These are phyloP conservation scores for Plebejus argus DNA, from an alignment of 2,888 invertebrate species.

Conservation along the genomic window DNA sequence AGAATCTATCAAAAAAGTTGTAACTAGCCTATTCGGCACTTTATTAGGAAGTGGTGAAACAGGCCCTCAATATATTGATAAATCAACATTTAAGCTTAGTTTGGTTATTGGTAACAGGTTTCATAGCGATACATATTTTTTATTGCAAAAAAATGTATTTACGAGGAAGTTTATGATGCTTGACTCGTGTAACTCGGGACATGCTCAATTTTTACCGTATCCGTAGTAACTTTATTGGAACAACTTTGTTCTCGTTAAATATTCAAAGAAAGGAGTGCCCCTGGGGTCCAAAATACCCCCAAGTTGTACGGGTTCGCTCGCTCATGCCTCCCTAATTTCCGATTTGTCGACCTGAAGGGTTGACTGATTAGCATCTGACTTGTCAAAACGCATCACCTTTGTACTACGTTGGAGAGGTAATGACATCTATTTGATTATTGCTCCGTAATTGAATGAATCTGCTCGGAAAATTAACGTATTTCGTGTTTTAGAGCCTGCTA, in stretches of 20 bases:
- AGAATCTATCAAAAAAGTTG: too few species aligned
- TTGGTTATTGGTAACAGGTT: not conserved
- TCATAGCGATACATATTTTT: not conserved
- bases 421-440: slow-evolving; percentile 55
- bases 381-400: slow-evolving; percentile 68
- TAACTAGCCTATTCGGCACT: too few species aligned
- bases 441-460: slow-evolving; percentile 43
- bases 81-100: not conserved
- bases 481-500: not conserved
- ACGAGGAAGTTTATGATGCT: not conserved
- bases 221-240: slow-evolving; percentile 21
- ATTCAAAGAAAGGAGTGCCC: slow-evolving; percentile 76
- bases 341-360: slow-evolving; percentile 79
- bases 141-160: not conserved
- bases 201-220: slow-evolving; percentile 15
- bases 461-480: slow-evolving; percentile 47
- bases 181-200: not conserved
- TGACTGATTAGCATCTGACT: slow-evolving; percentile 79
- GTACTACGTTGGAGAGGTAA: slow-evolving; percentile 52
- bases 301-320: slow-evolving; percentile 63
- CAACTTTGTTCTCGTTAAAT: slow-evolving; percentile 69
- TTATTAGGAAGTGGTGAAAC: too few species aligned
- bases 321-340: slow-evolving; percentile 79
- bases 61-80: too few species aligned
- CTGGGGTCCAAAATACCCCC: slow-evolving; percentile 60